phyloP scores from a whole-genome alignment of 2,888 invertebrate species.

The Meteorus cinctellus region DNA sequence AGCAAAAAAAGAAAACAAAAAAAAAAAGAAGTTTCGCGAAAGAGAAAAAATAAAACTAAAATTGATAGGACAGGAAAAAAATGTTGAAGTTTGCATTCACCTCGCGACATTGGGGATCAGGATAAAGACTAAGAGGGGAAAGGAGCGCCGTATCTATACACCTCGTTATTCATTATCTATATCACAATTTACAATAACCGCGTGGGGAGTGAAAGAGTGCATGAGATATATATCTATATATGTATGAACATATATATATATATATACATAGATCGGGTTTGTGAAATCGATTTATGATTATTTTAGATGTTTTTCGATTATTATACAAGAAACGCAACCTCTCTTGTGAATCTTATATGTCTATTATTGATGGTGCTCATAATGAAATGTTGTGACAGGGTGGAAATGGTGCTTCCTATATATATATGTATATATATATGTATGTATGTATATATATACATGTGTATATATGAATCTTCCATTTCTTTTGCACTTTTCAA shows the following conservation, averaged over 20 bases:
- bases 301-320: conserved; percentile 14
- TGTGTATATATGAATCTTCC: background rate
- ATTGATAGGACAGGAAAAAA: conserved; percentile 55
- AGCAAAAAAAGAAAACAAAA: conserved; percentile 59
- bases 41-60: conserved; percentile 32
- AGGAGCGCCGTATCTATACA: conserved; percentile 67
- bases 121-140: conserved; percentile 34
- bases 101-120: conserved; percentile 54
- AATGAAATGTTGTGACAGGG: background rate
- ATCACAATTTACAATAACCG: conserved; percentile 73
- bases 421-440: background rate
- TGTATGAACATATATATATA: background rate
- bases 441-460: background rate
- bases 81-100: conserved; percentile 64
- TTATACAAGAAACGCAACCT: background rate
- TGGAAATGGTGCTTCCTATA: conserved; percentile 3
- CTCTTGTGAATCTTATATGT: conserved; percentile 33
- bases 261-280: too few species aligned
- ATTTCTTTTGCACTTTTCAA: background rate
- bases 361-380: conserved; percentile 23
- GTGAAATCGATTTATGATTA: background rate
- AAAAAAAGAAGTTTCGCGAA: conserved; percentile 53
- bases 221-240: background rate
- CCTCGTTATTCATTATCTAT: conserved; percentile 69
- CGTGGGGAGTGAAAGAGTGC: conserved; percentile 35